Evolutionary conservation across 2,888 invertebrate species (phyloP), one percentile per base, ranked within the genome.

Genomic region (Uloborus plumipes): DNA sequence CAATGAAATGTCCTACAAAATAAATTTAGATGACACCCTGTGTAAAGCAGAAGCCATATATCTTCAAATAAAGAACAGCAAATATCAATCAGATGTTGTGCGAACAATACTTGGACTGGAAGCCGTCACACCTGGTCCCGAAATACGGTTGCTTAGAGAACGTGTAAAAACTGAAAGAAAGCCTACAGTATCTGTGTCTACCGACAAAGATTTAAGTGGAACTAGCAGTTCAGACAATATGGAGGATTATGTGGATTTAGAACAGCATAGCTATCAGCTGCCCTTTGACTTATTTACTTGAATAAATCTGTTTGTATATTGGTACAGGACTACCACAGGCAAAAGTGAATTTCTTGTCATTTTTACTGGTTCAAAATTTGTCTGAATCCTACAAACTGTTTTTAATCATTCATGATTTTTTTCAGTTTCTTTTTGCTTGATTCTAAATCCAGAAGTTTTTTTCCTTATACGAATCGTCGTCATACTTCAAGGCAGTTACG

Each of bases 31-130:
- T 82, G 92, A 93, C 85, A 94, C 94, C 67, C 90, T 99, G 31
- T 93, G 93, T 86, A 93, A 93, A 83, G 98, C 98, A 0, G 98
- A 99, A 89, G 95, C 95, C 13, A 97, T 99, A 86, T 98, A 94
- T 89, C 92, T 94, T 87, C 98, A 99, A 89, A 91, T 99, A 53
- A 87, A 87, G 58, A 85, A 88, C 69, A 88, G 88, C 81, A 73
- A 73, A 59, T 82, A 82, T 20, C 59, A 78, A 4, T 84, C 85
- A 1, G 69, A 82, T 50, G 71, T 74, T 39, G 75, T 85, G 7
- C 82, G 74, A 66, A 65, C 84, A 0, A 85, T 85, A 31, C 59
- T 85, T 15, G 84, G 80, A n/a, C 49, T 85, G 6, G 73, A 85
- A 26, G 72, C 66, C 15, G n/a, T 73, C 13, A 47, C 61, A 15